These are phyloP conservation scores for Conops quadrifasciatus DNA, from an alignment of 2,888 invertebrate genomes.

Conservation along the genomic window DNA sequence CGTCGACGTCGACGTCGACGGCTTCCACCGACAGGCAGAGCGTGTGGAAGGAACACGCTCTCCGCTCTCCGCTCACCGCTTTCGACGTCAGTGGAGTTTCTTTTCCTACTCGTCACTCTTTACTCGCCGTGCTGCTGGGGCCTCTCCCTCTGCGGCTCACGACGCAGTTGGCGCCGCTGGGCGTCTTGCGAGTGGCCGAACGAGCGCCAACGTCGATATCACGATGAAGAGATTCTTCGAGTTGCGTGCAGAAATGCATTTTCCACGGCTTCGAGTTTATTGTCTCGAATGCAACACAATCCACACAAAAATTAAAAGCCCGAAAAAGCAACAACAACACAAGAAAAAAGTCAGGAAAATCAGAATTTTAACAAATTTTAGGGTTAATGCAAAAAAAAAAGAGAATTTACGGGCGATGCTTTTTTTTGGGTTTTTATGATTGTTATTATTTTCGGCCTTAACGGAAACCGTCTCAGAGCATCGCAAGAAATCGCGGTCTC, in stretches of 20 bases:
- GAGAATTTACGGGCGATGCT: not conserved
- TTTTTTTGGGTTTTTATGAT: not conserved
- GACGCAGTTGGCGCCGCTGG: slow-evolving; percentile 40
- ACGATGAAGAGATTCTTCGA: slow-evolving; percentile 29
- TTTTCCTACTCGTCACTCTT: too few species aligned
- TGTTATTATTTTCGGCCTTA: too few species aligned
- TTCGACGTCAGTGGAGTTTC: slow-evolving; percentile 29
- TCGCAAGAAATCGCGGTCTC: too few species aligned
- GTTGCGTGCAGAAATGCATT: slow-evolving; percentile 61
- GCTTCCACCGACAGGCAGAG: slow-evolving; percentile 10
- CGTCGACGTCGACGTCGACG: slow-evolving; percentile 29
- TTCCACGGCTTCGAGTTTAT: slow-evolving; percentile 32
- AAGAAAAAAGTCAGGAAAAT: not conserved
- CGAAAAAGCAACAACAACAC: not conserved
- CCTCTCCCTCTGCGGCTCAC: slow-evolving; percentile 39
- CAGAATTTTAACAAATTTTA: not conserved
- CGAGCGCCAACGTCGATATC: slow-evolving; percentile 33
- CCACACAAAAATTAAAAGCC: not conserved
- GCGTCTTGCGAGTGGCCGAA: not conserved
- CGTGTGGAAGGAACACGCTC: too few species aligned
- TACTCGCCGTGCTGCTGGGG: too few species aligned
- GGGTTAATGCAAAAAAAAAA: not conserved
- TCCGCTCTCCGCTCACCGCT: too few species aligned
- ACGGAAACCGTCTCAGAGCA: too few species aligned
- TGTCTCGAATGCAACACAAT: not conserved